phyloP scores from a whole-genome alignment of 1,140 invertebrate genomes.

The Drosophila sucinea region DNA sequence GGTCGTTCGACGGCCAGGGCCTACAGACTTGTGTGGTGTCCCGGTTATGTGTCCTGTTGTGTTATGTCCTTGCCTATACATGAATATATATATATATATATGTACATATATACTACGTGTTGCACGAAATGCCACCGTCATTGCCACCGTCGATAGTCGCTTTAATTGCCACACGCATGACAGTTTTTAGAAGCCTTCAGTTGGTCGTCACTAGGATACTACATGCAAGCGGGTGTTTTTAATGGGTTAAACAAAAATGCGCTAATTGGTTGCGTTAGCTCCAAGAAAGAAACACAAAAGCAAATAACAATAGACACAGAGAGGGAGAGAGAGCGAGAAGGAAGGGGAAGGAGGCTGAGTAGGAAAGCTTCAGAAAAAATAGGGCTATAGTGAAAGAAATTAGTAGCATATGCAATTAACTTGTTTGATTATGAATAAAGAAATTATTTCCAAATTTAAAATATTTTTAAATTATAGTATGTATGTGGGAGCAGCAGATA shows the following conservation, averaged over 20 bases:
- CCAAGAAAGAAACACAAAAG: slow-evolving; percentile 1
- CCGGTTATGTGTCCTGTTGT: slow-evolving; percentile 14
- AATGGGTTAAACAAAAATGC: slow-evolving; percentile 34
- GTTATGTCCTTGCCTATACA: slow-evolving; percentile 31
- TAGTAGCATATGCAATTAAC: not conserved
- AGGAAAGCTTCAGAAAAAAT: not conserved
- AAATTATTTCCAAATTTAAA: no score
- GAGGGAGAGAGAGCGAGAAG: not conserved
- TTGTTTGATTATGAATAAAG: not conserved
- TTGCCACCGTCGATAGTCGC: slow-evolving; percentile 30
- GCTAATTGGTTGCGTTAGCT: slow-evolving; percentile 32
- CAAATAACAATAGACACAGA: not conserved
- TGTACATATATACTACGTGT: slow-evolving; percentile 25
- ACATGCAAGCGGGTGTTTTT: slow-evolving; percentile 17
- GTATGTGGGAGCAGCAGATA: no score
- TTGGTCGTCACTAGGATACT: slow-evolving; percentile 17
- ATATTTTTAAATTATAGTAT: no score
- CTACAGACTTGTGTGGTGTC: slow-evolving; percentile 17
- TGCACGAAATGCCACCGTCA: slow-evolving; percentile 36
- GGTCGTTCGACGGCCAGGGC: not conserved
- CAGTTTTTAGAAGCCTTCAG: slow-evolving; percentile 34
- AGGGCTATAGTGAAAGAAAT: not conserved
- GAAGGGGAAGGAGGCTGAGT: no score
- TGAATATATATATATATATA: no score
- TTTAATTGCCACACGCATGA: slow-evolving; percentile 49